These are phyloP conservation scores for Daboia siamensis DNA, from an alignment of 2,113 vertebrate species.

Conservation along the genomic window DNA sequence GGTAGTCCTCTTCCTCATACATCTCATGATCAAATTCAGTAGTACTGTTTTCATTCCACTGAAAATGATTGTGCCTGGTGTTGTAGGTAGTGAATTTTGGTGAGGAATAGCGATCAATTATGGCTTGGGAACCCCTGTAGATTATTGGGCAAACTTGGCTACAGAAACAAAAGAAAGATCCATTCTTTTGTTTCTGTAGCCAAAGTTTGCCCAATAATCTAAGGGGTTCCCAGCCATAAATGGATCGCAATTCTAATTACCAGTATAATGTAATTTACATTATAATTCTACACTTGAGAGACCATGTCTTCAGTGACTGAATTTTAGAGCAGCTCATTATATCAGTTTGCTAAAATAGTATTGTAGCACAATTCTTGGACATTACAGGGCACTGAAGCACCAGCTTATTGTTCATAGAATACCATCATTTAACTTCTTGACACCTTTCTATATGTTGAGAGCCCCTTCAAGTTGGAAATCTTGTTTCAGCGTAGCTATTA, in stretches of 20 bases:
- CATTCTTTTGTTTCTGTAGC: not conserved
- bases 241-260: no score
- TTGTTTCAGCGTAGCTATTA: not conserved
- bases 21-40: not conserved
- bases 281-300: not conserved
- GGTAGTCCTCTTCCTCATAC: not conserved
- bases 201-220: no score
- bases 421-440: not conserved
- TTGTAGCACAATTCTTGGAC: not conserved
- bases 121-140: not conserved
- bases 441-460: not conserved
- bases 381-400: not conserved
- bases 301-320: not conserved
- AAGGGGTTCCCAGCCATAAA: no score
- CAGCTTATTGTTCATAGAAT: not conserved
- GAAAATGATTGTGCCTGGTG: not conserved
- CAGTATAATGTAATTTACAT: not conserved
- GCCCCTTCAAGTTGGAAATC: not conserved
- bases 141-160: not conserved
- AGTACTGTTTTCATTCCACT: slow-evolving; percentile 4
- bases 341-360: not conserved
- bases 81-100: slow-evolving; percentile 7
- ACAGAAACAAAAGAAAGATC: not conserved
- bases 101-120: not conserved
- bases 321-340: not conserved